Base-by-base conservation (phyloP, 2,888 invertebrate species). In the Miltochrista miniata region DNA sequence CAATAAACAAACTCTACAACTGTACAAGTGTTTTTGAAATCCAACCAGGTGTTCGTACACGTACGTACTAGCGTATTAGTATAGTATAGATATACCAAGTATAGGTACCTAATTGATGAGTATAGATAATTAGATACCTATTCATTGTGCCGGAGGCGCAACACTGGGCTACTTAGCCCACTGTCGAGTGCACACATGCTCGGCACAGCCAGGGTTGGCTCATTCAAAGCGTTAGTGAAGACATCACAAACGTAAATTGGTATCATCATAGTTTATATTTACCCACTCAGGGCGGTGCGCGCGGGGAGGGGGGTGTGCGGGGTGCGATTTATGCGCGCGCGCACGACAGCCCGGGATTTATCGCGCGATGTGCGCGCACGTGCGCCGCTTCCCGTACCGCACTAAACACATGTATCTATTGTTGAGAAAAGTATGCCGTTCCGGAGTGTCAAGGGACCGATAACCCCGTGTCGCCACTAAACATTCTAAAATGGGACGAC, bases 341-440 rank as follows among this genome's bases (percentile, higher is more conserved):
- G 52, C 56, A 41, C 51, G 60, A 61, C 65, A 54, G 41, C 36
- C 34, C 35, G 61, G 70, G 76, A 79, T 77, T 77, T 75, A 79
- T 76, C 53, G 64, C 65, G 62, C 63, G 59, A 42, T 64, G 67
- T 61, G 47, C 54, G 67, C 61, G 56, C 72, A 69, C 68, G 65
- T 66, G 68, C 35, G 31, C 13, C 37, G 35, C 29, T 7, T 8
- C 38, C 37, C 10, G 18, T 29, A 15, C 15, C 30, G 13, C 40
- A 15, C 40, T 34, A 7, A 31, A 47, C 47, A 47, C 35, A 30
- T 34, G 33, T 33, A 24, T 30, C 10, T n/a, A 38, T 24, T 15
- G 38, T 15, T 3, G 18, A 10, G 15, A 3, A 11, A 24, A 24
- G 18, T 24, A 5, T 24, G 5, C 18, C 18, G 5, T 24, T 24